These are phyloP conservation scores for Atrina japonica DNA, from an alignment of 2,888 invertebrate species.

Conservation along the genomic window DNA sequence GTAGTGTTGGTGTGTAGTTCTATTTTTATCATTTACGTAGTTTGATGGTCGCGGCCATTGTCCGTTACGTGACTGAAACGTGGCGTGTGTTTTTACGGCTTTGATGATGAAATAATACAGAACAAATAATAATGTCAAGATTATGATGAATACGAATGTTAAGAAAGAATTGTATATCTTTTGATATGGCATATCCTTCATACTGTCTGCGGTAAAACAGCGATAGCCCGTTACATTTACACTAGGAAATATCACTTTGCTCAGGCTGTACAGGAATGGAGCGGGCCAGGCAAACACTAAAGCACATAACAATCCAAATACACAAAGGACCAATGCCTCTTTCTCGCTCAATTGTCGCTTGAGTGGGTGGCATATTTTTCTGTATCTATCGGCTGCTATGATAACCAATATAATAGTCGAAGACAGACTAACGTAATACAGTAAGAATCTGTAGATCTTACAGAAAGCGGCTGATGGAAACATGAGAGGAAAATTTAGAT, in stretches of 20 bases:
- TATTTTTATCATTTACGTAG: too few species aligned
- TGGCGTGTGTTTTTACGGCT: conserved; percentile 47
- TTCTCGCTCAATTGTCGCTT: conserved; percentile 46
- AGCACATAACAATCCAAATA: conserved; percentile 39
- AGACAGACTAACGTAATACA: conserved; percentile 52
- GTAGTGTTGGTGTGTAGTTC: too few species aligned
- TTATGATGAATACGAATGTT: conserved; percentile 45
- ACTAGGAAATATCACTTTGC: conserved; percentile 35
- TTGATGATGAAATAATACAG: conserved; percentile 53
- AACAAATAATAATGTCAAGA: conserved; percentile 45
- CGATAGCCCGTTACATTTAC: conserved; percentile 42
- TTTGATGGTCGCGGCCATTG: background rate
- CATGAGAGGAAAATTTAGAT: conserved; percentile 46
- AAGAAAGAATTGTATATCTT: conserved; percentile 46
- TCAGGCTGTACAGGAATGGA: conserved; percentile 49
- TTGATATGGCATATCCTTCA: conserved; percentile 45
- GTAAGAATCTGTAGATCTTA: conserved; percentile 52
- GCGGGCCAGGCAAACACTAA: conserved; percentile 54
- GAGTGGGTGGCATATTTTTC: conserved; percentile 54
- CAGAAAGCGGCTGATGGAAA: conserved; percentile 49
- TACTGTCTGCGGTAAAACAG: conserved; percentile 44
- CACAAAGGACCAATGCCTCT: conserved; percentile 46
- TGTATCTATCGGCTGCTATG: conserved; percentile 54
- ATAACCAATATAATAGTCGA: conserved; percentile 52
- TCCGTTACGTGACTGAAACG: background rate